These are phyloP conservation scores for Ptilonorhynchus violaceus DNA, from an alignment of 2,113 vertebrate species.

Conservation along the genomic window DNA sequence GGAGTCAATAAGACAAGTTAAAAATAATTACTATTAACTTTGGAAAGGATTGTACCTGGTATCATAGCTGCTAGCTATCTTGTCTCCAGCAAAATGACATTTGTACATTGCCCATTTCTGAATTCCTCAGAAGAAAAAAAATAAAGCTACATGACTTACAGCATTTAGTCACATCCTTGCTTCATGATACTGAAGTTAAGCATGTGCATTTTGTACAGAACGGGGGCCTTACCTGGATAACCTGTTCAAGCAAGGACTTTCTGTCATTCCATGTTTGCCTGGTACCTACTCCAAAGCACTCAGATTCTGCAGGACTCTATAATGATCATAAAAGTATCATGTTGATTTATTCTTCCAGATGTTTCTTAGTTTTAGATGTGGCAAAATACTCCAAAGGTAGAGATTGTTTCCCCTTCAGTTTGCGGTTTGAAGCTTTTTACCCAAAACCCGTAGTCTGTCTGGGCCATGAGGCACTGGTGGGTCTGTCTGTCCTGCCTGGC, in stretches of 20 bases:
- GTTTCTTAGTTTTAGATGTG: background rate
- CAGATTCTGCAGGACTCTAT: background rate
- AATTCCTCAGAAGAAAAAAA: background rate
- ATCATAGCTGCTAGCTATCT: conserved; percentile 9
- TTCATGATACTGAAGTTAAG: background rate
- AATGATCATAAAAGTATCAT: background rate
- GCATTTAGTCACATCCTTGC: background rate
- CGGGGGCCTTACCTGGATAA: background rate
- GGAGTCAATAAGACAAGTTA: conserved; percentile 59
- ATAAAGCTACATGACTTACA: background rate
- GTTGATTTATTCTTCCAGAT: background rate
- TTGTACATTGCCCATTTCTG: background rate
- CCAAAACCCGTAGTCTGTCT: background rate
- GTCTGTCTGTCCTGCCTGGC: background rate
- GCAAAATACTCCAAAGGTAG: background rate
- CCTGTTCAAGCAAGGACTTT: background rate
- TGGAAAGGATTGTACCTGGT: background rate
- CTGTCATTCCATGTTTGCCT: background rate
- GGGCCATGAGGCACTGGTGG: background rate
- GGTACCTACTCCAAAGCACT: background rate
- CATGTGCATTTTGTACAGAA: background rate
- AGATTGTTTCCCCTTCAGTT: background rate
- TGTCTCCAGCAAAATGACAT: background rate
- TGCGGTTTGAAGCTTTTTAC: background rate
- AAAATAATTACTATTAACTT: conserved; percentile 52